Base-by-base conservation (phyloP, 2,113 vertebrate species). In the Climacteris rufus region DNA sequence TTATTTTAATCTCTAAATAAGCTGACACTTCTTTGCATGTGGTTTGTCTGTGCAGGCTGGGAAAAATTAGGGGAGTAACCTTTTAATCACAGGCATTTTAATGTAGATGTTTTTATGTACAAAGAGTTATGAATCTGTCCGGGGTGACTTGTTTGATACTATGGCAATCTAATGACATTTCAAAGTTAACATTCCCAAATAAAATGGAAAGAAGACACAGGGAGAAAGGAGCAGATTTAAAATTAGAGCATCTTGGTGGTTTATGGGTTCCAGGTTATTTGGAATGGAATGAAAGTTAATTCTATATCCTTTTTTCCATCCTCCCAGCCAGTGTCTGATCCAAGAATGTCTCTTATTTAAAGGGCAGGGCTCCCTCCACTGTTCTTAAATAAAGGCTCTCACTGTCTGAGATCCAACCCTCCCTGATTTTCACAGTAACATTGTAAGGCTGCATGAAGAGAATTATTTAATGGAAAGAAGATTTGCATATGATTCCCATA, bases 311-410 rank as follows among this genome's bases (percentile, higher is more conserved):
- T 93, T 94, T 96, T 96, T 97, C 91, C 87, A 85, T 94, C 88
- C 78, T 98, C 87, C 87, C 96, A 94, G 93, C 92, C 95, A 97
- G 95, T 96, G 89, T 95, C 93, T 97, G 92, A 96, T 97, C 95
- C 97, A 96, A 95, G 96, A 96, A 97, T 94, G 96, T 97, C 97
- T 98, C 90, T 97, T 96, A 96, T 96, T 98, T 97, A 97, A 96
- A 96, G 95, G 94, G 92, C 95, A 97, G 94, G 90, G 95, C 87
- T 97, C 93, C 96, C 87, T 97, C 92, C 96, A 82, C 96, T 97
- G 86, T 96, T 96, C 91, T 96, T 96, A 97, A 97, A 96, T 96
- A 93, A 96, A 96, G 88, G 33, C 90, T 97, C 89, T 95, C 89
- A 66, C 81, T 96, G 90, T 97, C 89, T 96, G 90, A 95, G 91